These are phyloP conservation scores for Menura novaehollandiae DNA, from an alignment of 2,113 vertebrate genomes.

Conservation along the genomic window DNA sequence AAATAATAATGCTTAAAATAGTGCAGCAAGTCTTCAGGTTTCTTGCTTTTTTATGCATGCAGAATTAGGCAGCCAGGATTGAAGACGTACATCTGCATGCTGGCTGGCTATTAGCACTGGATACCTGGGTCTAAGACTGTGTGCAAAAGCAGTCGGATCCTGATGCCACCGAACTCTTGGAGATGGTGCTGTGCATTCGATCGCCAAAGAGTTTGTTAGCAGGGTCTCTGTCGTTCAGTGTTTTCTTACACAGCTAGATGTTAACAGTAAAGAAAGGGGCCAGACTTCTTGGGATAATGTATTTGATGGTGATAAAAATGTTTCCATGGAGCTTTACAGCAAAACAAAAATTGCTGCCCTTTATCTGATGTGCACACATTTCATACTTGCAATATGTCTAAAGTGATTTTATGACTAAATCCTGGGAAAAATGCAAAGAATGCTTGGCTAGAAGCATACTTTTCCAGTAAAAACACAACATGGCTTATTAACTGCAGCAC, in stretches of 20 bases:
- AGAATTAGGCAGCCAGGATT: background rate
- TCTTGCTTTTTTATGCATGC: background rate
- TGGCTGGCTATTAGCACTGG: background rate
- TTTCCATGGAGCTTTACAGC: conserved; percentile 43
- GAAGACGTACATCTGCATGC: background rate
- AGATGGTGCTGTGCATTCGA: background rate
- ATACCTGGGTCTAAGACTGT: background rate
- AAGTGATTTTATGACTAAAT: conserved; percentile 74
- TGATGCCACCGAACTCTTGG: background rate
- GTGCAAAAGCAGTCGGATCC: background rate
- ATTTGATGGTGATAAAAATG: conserved; percentile 37
- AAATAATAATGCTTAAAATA: conserved; percentile 64
- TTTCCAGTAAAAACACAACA: conserved; percentile 78
- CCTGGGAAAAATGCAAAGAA: conserved; percentile 79
- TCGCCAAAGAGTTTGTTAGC: background rate
- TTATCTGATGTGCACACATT: conserved; percentile 71
- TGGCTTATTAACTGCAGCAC: conserved; percentile 65
- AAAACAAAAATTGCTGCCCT: conserved; percentile 59
- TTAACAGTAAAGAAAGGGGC: background rate
- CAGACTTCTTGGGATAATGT: conserved; percentile 24
- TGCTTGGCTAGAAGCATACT: conserved; percentile 66
- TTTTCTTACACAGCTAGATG: background rate
- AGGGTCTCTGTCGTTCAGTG: rapidly evolving
- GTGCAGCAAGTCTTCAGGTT: conserved; percentile 33
- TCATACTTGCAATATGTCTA: conserved; percentile 68